Evolutionary conservation across 2,888 invertebrate genomes (phyloP).

Genomic region (Lacanobia wlatinum): DNA sequence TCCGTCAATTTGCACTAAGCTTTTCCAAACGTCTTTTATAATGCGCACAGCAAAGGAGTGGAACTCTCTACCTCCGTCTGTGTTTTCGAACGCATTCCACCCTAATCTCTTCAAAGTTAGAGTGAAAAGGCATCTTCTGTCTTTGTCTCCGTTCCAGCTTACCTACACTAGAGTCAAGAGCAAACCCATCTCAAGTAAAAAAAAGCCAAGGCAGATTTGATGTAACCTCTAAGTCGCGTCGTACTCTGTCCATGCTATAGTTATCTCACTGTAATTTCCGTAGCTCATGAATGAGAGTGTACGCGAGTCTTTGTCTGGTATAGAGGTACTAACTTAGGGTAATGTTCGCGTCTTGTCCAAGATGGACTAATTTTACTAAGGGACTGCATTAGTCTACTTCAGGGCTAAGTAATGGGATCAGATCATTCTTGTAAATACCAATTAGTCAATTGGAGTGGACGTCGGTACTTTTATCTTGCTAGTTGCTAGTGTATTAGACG

Average conservation of each 20-base stretch:
- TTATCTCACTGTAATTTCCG: constrained; percentile 32
- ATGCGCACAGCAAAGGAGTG: too few species aligned
- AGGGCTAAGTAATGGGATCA: constrained; percentile 14
- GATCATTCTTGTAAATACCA: background rate
- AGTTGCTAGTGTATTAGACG: background rate
- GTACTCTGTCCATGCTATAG: constrained; percentile 12
- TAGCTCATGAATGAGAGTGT: constrained; percentile 33
- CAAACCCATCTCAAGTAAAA: too few species aligned
- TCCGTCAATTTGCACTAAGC: too few species aligned
- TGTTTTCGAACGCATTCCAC: too few species aligned
- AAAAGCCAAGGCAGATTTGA: background rate
- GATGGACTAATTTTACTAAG: constrained; percentile 34
- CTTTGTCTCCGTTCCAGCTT: too few species aligned
- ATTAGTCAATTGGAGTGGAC: constrained; percentile 14
- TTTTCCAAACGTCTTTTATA: too few species aligned
- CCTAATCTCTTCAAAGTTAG: too few species aligned
- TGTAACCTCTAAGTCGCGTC: background rate
- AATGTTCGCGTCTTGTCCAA: constrained; percentile 20
- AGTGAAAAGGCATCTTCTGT: too few species aligned
- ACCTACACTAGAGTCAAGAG: too few species aligned
- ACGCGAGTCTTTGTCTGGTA: constrained; percentile 29
- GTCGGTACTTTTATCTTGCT: constrained; percentile 4
- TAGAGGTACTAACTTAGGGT: constrained; percentile 6
- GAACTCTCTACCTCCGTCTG: too few species aligned
- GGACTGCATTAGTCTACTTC: constrained; percentile 1